These are phyloP conservation scores for Girardinichthys multiradiatus DNA, from an alignment of 2,113 vertebrate species.

Conservation along the genomic window DNA sequence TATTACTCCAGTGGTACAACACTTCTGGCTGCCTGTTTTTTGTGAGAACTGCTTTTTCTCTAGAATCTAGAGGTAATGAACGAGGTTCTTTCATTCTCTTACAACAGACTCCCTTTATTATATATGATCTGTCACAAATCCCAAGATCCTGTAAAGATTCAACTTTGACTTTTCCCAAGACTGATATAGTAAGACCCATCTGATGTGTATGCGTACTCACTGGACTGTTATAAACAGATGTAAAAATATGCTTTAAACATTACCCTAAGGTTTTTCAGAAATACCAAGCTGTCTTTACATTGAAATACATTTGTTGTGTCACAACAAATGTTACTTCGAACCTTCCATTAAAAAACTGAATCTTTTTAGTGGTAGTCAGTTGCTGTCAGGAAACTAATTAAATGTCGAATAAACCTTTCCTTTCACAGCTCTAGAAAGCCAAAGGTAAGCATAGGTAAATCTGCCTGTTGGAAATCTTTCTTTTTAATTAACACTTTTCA, in stretches of 20 bases:
- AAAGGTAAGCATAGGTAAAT: conserved; percentile 6
- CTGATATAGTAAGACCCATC: not conserved
- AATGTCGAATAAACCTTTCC: conserved; percentile 14
- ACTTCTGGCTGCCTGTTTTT: too few species aligned
- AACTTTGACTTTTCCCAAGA: not conserved
- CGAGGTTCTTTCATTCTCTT: not conserved
- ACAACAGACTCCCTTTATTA: not conserved
- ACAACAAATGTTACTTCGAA: too few species aligned
- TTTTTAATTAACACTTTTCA: conserved; percentile 15
- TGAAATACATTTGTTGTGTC: not conserved
- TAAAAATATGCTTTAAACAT: not conserved
- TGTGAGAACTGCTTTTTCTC: not conserved
- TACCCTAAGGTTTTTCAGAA: too few species aligned
- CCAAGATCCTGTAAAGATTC: not conserved
- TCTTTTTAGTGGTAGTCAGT: not conserved
- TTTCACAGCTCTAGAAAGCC: not conserved
- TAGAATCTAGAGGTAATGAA: not conserved
- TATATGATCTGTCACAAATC: not conserved
- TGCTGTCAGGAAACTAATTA: conserved; percentile 21
- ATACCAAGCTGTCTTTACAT: too few species aligned
- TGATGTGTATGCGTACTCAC: not conserved
- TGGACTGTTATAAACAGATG: too few species aligned
- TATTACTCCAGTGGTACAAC: too few species aligned
- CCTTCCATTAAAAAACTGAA: not conserved
- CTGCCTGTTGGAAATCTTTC: conserved; percentile 33